Base-by-base conservation (phyloP, 2,888 invertebrate species). In the Ferdinandea cuprea region DNA sequence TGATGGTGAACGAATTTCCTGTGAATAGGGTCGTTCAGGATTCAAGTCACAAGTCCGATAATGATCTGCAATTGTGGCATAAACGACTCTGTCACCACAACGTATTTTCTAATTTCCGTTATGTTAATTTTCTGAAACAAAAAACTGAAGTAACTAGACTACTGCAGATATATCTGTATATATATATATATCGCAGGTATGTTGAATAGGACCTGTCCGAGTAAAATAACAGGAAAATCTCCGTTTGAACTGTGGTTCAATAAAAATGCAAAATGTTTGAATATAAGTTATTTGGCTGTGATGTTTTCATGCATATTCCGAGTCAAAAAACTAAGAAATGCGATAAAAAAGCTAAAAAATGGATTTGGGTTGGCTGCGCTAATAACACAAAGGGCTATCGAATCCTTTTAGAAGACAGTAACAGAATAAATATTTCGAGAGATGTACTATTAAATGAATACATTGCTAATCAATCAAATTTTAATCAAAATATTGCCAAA, bases 21-120 rank as follows among this genome's bases (percentile, higher is more conserved):
- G 37, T 40, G 15, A 37, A 46, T 28, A 30, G 6, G 8, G 50
- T 17, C 25, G 11, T 30, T 3, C 28, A 50, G 7, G 46, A 63
- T 48, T 61, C 46, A 8, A 46, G 32, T 25, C n/a, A 21, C 3
- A 65, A 8, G 28, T 13, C 11, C 40, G 40, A 11, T 25, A 63
- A 37, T n/a, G 37, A 52, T 50, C 9, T 42, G 17, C 17, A 28
- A 37, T 37, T 25, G 28, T 66, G 65, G 54, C 66, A 54, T 54
- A 28, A 52, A 25, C 21, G 35, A 15, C 52, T 66, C 13, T 66
- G 66, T 21, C 66, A 66, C 15, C 66, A 66, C n/a, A 52, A 66
- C 37, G 9, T 66, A n/a, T 44, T 15, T 44, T 44, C 15, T 44
- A 44, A 13, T 44, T 44, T 44, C 15, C 44, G 44, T 7, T 3